Percentiles rank a stretch among this genome's conserved stretches.
Evolutionary conservation across 2,113 vertebrate species (phyloP).

Genomic region (Antechinus stuartii): DNA sequence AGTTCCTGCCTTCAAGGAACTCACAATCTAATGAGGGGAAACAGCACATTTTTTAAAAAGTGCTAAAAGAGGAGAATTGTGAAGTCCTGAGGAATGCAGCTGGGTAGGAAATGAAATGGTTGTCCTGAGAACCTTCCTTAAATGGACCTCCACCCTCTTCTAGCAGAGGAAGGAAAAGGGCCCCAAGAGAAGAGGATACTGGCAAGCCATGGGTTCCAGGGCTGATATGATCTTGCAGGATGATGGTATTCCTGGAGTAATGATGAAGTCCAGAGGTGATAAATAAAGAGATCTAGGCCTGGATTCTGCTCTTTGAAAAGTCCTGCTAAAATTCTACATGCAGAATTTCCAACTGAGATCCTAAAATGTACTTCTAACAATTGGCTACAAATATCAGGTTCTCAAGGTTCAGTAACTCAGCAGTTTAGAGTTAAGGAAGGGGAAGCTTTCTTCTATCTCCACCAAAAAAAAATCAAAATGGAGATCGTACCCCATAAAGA

Average conservation of each 20-base stretch:
- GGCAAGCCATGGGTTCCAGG: not conserved
- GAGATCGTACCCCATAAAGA: conserved; percentile 25
- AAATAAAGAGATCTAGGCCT: not conserved
- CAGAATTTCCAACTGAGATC: not conserved
- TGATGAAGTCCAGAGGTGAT: not conserved
- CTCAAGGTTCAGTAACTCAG: conserved; percentile 26
- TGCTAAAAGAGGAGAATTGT: too few species aligned
- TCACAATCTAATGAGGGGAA: too few species aligned
- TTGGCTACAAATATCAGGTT: conserved; percentile 39
- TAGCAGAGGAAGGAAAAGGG: too few species aligned
- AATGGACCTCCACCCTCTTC: too few species aligned
- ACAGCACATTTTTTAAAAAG: too few species aligned
- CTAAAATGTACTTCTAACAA: conserved; percentile 1
- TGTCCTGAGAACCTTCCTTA: too few species aligned
- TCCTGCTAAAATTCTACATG: not conserved
- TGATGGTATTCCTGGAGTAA: not conserved
- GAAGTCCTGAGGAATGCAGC: too few species aligned
- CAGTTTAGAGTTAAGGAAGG: conserved; percentile 20
- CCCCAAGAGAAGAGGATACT: too few species aligned
- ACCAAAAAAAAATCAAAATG: conserved; percentile 38
- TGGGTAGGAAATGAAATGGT: too few species aligned
- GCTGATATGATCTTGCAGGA: not conserved
- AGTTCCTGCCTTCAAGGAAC: too few species aligned
- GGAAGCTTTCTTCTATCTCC: not conserved
- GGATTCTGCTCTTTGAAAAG: not conserved